A percentile compares a stretch with the other conserved stretches of the same genome.
phyloP scores from a whole-genome alignment of 2,797 vertebrate species.

The Premnoplex brunnescens region DNA sequence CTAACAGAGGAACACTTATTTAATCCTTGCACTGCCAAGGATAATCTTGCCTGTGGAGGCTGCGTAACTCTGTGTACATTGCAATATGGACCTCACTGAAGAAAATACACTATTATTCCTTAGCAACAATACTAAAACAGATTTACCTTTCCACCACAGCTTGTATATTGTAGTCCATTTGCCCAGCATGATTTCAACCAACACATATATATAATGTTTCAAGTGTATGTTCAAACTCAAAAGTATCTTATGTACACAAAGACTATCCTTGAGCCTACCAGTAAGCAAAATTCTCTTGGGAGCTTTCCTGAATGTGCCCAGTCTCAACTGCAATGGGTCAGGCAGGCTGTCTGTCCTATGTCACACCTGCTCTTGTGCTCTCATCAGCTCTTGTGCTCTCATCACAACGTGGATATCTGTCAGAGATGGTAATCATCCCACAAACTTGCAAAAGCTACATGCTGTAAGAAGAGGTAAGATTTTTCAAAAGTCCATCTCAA shows the following conservation, averaged over 20 bases:
- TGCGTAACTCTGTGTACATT: not conserved
- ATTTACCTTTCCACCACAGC: not conserved
- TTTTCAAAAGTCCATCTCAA: not conserved
- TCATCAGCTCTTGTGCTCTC: not conserved
- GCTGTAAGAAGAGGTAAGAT: not conserved
- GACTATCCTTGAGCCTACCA: not conserved
- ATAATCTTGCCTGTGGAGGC: not conserved
- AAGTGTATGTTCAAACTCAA: not conserved
- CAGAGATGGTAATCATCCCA: not conserved
- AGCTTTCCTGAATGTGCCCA: not conserved
- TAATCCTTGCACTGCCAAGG: not conserved
- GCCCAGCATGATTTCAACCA: not conserved
- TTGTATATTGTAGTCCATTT: not conserved
- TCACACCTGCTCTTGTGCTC: not conserved
- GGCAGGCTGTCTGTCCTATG: not conserved
- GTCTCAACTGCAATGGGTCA: not conserved
- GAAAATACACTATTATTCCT: not conserved
- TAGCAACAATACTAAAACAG: not conserved
- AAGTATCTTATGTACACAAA: not conserved
- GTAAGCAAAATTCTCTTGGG: not conserved
- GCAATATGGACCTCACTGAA: not conserved
- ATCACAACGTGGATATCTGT: rapidly evolving
- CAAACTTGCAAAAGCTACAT: not conserved
- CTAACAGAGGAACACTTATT: not conserved
- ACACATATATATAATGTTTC: not conserved